These are phyloP conservation scores for Recurvirostra avosetta DNA, from an alignment of 2,113 vertebrate species.

Conservation along the genomic window DNA sequence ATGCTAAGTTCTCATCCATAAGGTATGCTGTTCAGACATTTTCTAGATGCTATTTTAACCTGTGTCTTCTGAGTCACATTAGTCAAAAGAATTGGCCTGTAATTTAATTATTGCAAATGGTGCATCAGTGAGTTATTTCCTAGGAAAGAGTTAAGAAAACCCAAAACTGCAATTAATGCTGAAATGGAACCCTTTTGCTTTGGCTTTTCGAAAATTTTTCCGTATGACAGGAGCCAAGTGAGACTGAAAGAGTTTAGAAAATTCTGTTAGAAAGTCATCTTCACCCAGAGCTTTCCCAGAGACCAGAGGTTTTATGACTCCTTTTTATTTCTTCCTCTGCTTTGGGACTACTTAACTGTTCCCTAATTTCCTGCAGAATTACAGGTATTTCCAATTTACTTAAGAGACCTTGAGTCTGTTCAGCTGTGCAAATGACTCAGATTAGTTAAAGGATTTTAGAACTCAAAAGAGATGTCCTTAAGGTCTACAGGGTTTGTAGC, in stretches of 20 bases:
- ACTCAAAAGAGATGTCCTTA: not conserved
- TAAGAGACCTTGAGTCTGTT: slow-evolving; percentile 18
- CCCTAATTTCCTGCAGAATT: slow-evolving; percentile 47
- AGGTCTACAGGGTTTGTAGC: not conserved
- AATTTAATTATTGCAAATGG: slow-evolving; percentile 59
- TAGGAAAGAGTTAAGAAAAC: slow-evolving; percentile 42
- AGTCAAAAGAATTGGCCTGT: slow-evolving; percentile 38
- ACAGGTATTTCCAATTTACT: slow-evolving; percentile 45
- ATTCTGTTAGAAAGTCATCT: slow-evolving; percentile 61
- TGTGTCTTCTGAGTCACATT: slow-evolving; percentile 35
- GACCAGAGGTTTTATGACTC: slow-evolving; percentile 29
- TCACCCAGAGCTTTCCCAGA: slow-evolving; percentile 49
- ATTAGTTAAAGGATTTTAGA: not conserved
- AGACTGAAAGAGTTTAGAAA: slow-evolving; percentile 35
- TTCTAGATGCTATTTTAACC: slow-evolving; percentile 45
- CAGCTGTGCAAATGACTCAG: slow-evolving; percentile 19
- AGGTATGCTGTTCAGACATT: not conserved
- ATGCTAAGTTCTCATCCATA: not conserved
- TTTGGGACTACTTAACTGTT: slow-evolving; percentile 25
- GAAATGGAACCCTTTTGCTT: slow-evolving; percentile 27
- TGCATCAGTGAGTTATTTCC: slow-evolving; percentile 30
- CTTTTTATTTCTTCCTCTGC: slow-evolving; percentile 44
- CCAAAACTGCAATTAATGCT: slow-evolving; percentile 23
- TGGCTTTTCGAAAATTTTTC: slow-evolving; percentile 3
- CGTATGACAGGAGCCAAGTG: not conserved